A percentile compares a stretch with the other conserved stretches of the same genome.
Evolutionary conservation across 1,140 invertebrate species (phyloP).

Genomic region (Aphaenogaster rudis): DNA sequence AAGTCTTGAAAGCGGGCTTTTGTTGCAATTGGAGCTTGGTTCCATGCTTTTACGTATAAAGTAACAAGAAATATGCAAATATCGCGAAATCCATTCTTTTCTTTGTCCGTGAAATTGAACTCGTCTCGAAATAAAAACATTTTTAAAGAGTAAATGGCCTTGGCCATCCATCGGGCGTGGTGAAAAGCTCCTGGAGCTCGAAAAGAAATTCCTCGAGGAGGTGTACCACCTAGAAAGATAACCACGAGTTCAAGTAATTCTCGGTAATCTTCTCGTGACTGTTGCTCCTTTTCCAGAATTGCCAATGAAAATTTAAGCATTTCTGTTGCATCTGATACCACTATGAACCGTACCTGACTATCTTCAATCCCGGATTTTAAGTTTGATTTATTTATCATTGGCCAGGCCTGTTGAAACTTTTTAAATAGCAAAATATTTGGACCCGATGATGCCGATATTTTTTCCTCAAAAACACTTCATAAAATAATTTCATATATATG

Average conservation of each 20-base stretch:
- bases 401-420: too few relatives aligned
- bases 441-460: too few relatives aligned
- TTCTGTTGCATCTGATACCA: too few relatives aligned
- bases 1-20: constrained; percentile 74
- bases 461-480: too few relatives aligned
- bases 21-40: constrained; percentile 64
- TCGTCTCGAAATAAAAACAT: constrained; percentile 78
- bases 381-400: too few relatives aligned
- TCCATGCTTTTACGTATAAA: constrained; percentile 78
- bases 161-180: constrained; percentile 81
- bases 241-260: not conserved
- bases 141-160: constrained; percentile 81
- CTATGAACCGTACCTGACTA: too few relatives aligned
- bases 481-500: too few relatives aligned
- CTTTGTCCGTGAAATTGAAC: constrained; percentile 73
- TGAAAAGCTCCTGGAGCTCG: constrained; percentile 71
- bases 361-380: too few relatives aligned
- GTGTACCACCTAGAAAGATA: not conserved
- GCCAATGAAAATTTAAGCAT: too few relatives aligned
- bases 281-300: not conserved
- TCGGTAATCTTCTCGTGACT: not conserved
- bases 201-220: not conserved
- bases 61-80: constrained; percentile 73
- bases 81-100: constrained; percentile 69
- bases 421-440: too few relatives aligned